phyloP scores from a whole-genome alignment of 2,888 invertebrate species.

The Ophion slaviceki region DNA sequence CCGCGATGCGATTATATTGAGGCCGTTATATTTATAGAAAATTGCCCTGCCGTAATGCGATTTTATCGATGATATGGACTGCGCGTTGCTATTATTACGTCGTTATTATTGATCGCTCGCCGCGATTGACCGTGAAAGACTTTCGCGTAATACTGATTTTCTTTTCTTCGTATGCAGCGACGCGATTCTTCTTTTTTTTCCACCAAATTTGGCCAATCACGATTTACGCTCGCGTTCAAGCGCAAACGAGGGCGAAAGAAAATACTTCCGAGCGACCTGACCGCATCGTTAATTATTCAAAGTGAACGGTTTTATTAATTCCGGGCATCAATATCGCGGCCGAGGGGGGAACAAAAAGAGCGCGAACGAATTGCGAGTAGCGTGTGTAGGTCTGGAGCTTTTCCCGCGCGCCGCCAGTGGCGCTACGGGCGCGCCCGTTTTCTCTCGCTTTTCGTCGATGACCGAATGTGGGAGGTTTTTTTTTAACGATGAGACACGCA shows the following conservation, averaged over 20 bases:
- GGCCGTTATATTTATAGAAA: slow-evolving; percentile 63
- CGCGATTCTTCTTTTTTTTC: slow-evolving; percentile 7
- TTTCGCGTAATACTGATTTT: not conserved
- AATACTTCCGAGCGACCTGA: not conserved
- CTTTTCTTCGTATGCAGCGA: not conserved
- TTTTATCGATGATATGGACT: slow-evolving; percentile 55
- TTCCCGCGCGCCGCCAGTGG: slow-evolving; percentile 8
- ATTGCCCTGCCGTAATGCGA: slow-evolving; percentile 40
- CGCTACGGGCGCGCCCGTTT: not conserved
- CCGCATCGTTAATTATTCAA: not conserved
- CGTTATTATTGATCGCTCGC: slow-evolving; percentile 7
- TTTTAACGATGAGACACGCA: not conserved
- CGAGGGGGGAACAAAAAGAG: not conserved
- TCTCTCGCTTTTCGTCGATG: not conserved
- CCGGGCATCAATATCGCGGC: not conserved
- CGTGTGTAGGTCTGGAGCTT: not conserved
- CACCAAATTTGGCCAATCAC: not conserved
- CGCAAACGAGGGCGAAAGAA: not conserved
- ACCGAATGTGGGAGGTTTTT: not conserved
- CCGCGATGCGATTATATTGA: slow-evolving; percentile 60
- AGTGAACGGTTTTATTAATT: not conserved
- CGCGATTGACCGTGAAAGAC: slow-evolving; percentile 18
- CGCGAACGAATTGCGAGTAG: slow-evolving; percentile 5
- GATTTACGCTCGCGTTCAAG: not conserved
- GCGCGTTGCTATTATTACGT: slow-evolving; percentile 4